These are phyloP conservation scores for Leptarthrus brevirostris DNA, from an alignment of 2,888 invertebrate species.

Conservation along the genomic window DNA sequence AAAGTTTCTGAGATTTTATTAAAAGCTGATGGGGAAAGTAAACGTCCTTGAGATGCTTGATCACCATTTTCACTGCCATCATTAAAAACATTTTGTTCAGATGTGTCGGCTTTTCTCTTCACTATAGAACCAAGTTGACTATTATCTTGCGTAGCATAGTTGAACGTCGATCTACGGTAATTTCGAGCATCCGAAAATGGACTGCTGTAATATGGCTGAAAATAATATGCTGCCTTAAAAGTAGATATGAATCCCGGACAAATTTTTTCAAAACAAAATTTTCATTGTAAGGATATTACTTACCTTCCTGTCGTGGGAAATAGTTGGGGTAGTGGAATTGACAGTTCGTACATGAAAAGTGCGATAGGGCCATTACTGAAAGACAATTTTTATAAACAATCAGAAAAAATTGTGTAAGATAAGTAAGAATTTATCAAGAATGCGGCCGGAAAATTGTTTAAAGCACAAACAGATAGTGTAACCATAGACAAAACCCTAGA, in stretches of 20 bases:
- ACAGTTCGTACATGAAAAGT: not conserved
- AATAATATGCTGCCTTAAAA: constrained; percentile 67
- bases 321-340: not conserved
- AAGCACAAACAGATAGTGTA: too few relatives aligned
- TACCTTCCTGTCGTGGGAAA: constrained; percentile 11
- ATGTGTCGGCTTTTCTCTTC: not conserved
- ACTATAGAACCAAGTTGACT: not conserved
- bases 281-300: not conserved
- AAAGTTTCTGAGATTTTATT: constrained; percentile 74
- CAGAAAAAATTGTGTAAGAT: too few relatives aligned
- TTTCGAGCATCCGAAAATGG: constrained; percentile 56
- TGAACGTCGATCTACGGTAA: constrained; percentile 14
- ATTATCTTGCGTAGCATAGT: too few relatives aligned
- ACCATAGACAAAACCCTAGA: too few relatives aligned
- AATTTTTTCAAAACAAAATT: not conserved
- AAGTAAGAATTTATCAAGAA: too few relatives aligned
- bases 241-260: constrained; percentile 60
- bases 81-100: not conserved
- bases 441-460: too few relatives aligned
- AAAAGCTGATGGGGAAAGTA: constrained; percentile 73
- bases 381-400: too few relatives aligned
- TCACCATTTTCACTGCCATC: not conserved
- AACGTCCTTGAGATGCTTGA: constrained; percentile 66
- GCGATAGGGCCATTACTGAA: too few relatives aligned
- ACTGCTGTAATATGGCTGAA: constrained; percentile 63